Conservation (phyloP, 2,888 invertebrate genomes). For the Endomychus coccineus region DNA sequence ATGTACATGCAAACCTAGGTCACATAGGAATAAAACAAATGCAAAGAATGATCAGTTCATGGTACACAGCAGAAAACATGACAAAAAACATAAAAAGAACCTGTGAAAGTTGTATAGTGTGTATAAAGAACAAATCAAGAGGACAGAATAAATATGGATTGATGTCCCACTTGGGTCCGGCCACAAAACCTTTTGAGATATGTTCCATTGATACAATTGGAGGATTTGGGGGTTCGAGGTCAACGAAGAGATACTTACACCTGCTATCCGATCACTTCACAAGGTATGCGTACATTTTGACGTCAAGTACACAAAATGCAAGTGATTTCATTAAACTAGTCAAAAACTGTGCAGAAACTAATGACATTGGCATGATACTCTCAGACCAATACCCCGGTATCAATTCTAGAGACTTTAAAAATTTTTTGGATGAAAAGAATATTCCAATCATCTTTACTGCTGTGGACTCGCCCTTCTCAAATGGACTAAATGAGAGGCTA, state of each 20-base stretch:
- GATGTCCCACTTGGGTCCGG: conserved; percentile 9
- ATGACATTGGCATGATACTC: conserved; percentile 6
- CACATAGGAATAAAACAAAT: conserved; percentile 5
- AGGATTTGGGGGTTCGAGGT: conserved; percentile 8
- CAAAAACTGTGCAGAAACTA: not conserved
- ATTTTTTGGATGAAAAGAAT: conserved; percentile 1
- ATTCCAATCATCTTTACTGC: conserved; percentile 2
- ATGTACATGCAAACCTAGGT: not conserved
- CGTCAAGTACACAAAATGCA: conserved; percentile 7
- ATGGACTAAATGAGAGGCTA: conserved; percentile 4
- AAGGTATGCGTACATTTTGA: conserved; percentile 6
- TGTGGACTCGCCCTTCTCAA: conserved; percentile 2
- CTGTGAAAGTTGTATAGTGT: conserved; percentile 3
- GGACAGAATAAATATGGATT: conserved; percentile 3
- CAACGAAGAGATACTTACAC: conserved; percentile 9
- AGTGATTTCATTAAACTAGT: conserved; percentile 7
- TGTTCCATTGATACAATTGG: conserved; percentile 6
- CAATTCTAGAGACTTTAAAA: conserved; percentile 12
- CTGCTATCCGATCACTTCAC: conserved; percentile 9
- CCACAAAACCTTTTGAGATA: conserved; percentile 5
- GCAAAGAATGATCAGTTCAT: not conserved
- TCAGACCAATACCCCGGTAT: conserved; percentile 28
- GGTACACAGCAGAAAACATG: conserved; percentile 10
- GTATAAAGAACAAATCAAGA: conserved; percentile 4
- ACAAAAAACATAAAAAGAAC: conserved; percentile 12